Evolutionary conservation across 2,797 vertebrate genomes (phyloP), one percentile per base, ranked within the genome.

Genomic region (Betta splendens): DNA sequence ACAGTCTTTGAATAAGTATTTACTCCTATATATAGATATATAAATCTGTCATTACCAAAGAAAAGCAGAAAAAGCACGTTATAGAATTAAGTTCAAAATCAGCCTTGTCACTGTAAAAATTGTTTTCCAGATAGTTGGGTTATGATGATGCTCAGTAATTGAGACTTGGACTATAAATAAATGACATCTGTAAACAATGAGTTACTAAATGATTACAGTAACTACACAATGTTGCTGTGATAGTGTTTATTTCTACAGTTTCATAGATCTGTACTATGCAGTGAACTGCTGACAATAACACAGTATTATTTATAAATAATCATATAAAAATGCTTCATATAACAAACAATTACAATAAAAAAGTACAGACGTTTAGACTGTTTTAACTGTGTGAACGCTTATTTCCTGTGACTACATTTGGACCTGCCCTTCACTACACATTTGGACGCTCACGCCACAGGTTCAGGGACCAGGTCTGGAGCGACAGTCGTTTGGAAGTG

Each of bases 351-450:
- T n/a, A 16, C 33, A 35, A 35, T 35, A 16, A n/a, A 35, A 16
- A 35, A 15, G 15, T 8, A 56, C 33, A 65, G 22, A 68, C 23
- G 20, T 60, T 55, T 12, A 35, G 31, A 2, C 45, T 29, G 35
- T 25, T 20, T 10, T 1, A 40, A 20, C 3, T 21, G 18, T 4
- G 53, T 15, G 17, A 18, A 29, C 33, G 1, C 26, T 5, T 20
- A 16, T 22, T 39, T 21, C 25, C 25, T 20, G 18, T 52, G 5
- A 50, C 35, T 22, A 32, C 17, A 69, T 56, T 6, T 18, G 64
- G 51, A 73, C 58, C 32, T 31, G 53, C 59, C 84, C 79, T 72
- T 87, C 80, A 85, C 43, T 51, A 76, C 69, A 56, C 49, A 45
- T 3, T 15, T 25, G 10, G 15, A 62, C 17, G 20, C 71, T 64